Evolutionary conservation across 2,888 invertebrate species (phyloP).

Genomic region (Heliconius hortense): DNA sequence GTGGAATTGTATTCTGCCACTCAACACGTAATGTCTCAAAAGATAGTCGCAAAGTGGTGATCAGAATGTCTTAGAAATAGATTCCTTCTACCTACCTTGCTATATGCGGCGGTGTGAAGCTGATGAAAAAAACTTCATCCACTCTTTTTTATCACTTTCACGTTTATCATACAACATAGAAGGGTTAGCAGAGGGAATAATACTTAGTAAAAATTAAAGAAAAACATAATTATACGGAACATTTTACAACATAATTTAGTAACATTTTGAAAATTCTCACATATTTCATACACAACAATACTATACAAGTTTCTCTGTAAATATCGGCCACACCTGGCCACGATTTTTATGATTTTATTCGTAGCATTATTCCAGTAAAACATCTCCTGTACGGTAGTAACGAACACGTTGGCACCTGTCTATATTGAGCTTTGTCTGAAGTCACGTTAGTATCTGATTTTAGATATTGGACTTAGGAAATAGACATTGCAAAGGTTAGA

Average conservation of each 20-base stretch:
- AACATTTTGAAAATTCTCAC: not conserved
- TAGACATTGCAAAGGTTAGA: not conserved
- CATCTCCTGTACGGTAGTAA: slow-evolving; percentile 4
- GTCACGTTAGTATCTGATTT: slow-evolving; percentile 8
- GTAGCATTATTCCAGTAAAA: slow-evolving; percentile 14
- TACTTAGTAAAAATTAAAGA: not conserved
- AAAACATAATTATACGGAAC: not conserved
- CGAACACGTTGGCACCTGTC: slow-evolving; percentile 13
- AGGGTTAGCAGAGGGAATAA: too few species aligned
- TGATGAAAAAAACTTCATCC: too few species aligned
- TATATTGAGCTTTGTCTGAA: not conserved
- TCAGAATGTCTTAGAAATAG: too few species aligned
- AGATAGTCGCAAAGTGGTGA: too few species aligned
- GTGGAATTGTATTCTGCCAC: too few species aligned
- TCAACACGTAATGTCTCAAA: too few species aligned
- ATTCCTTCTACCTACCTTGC: too few species aligned
- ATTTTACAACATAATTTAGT: not conserved
- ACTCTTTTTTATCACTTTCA: too few species aligned
- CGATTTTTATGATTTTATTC: slow-evolving; percentile 45
- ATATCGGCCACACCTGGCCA: slow-evolving; percentile 54
- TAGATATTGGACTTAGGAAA: slow-evolving; percentile 9
- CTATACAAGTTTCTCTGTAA: slow-evolving; percentile 46
- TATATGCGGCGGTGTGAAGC: too few species aligned
- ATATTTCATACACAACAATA: slow-evolving; percentile 35
- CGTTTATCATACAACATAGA: too few species aligned